phyloP scores from a whole-genome alignment of 2,113 vertebrate genomes.

The Peromyscus californicus region DNA sequence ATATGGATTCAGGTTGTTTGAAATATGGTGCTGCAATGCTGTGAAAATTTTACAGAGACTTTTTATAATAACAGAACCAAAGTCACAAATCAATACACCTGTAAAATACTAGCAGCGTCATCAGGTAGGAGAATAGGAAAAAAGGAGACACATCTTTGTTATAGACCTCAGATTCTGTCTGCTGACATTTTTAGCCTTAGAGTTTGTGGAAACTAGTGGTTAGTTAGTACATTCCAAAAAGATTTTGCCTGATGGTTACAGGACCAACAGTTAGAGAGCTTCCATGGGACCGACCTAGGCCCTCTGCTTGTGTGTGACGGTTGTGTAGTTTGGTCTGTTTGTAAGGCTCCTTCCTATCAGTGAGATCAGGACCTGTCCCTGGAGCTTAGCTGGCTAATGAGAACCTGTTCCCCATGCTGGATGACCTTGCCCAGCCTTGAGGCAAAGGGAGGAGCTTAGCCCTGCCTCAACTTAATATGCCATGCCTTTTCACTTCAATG shows the following conservation, averaged over 20 bases:
- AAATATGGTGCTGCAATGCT: background rate
- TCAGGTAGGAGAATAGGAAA: background rate
- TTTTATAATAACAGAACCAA: background rate
- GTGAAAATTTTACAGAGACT: background rate
- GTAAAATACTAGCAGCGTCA: background rate
- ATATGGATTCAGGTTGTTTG: background rate
- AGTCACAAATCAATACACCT: background rate
- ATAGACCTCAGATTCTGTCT: background rate
- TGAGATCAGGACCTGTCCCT: no score
- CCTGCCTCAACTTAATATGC: no score
- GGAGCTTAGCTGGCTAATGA: no score
- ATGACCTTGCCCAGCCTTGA: no score
- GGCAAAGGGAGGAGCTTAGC: no score
- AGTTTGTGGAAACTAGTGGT: background rate
- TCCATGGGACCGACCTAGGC: no score
- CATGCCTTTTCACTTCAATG: no score
- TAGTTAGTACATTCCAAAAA: background rate
- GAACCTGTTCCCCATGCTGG: no score
- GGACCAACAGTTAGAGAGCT: no score
- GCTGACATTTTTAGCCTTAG: background rate
- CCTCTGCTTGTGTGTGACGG: no score
- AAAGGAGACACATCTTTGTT: background rate
- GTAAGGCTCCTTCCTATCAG: no score
- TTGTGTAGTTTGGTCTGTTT: no score
- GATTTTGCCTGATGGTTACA: background rate